Evolutionary conservation across 2,113 vertebrate species (phyloP), one percentile per base, ranked within the genome.

Genomic region (Eulemur rufifrons): DNA sequence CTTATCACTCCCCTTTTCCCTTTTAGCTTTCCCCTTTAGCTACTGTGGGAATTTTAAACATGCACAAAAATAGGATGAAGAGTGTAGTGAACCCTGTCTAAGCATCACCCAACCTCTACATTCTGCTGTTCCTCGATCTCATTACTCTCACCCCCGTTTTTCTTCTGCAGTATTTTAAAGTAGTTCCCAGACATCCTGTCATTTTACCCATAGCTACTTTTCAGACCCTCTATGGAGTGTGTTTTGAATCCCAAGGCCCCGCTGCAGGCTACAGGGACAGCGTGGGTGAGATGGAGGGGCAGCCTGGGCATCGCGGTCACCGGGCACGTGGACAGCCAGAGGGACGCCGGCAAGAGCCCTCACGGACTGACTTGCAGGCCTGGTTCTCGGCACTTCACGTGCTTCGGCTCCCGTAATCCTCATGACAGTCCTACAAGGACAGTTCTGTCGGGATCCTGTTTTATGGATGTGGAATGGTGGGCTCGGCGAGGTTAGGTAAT

Each of bases 221-320:
- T 69, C 2, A 1, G 61, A 18, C 14, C 42, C 83, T 42, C 29
- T 27, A 13, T 93, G 52, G 87, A 15, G 6, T 13, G n/a, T 15
- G 27, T 74, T 91, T 66, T 78, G 63, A 81, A 69, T 39, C 50
- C 21, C 9, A 21, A 52, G 32, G 27, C 64, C 29, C 56, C 8
- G 2, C 12, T 21, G 78, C 11, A 39, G 77, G 68, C 66, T 5
- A 10, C 3, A 32, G 32, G 50, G n/a, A 63, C 34, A 15, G 20
- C 2, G 11, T 39, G 66, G 47, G 34, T 25, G 18, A 34, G 77
- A 20, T 69, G 8, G 27, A 56, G 77, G 23, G 34, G 37, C 32
- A 29, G 42, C 59, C 25, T 0, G 5, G 42, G 78, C 32, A 23
- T 12, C 0, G 0, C 23, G 32, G 29, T 37, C 73, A 17, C n/a